A percentile compares a stretch with the other conserved stretches of the same genome.
Conservation (phyloP, 2,888 invertebrate species). For the Microplitis manilae region DNA sequence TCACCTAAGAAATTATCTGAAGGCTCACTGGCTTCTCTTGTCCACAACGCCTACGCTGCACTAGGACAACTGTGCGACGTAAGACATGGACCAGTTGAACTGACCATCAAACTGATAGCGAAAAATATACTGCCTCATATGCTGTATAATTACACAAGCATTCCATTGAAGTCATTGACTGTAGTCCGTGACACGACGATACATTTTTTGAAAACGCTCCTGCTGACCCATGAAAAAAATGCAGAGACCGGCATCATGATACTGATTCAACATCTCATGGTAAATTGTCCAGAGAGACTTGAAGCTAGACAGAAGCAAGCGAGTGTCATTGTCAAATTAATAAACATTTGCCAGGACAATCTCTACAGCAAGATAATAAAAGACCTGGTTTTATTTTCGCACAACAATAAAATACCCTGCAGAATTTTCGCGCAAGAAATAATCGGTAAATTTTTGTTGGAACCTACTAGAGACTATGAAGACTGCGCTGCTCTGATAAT, state of each 20-base stretch:
- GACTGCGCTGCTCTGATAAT: neutral
- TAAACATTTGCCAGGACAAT: slow-evolving; percentile 55
- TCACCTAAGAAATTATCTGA: slow-evolving; percentile 37
- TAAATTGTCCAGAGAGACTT: slow-evolving; percentile 62
- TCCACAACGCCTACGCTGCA: slow-evolving; percentile 67
- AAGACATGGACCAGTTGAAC: slow-evolving; percentile 70
- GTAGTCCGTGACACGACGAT: slow-evolving; percentile 60
- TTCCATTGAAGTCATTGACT: slow-evolving; percentile 36
- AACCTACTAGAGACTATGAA: slow-evolving; percentile 34
- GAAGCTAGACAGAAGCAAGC: slow-evolving; percentile 67
- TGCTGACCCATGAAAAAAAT: slow-evolving; percentile 53
- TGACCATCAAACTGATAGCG: slow-evolving; percentile 67
- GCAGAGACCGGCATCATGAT: slow-evolving; percentile 56
- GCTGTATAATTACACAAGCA: slow-evolving; percentile 51
- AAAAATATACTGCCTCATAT: slow-evolving; percentile 70
- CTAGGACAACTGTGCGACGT: slow-evolving; percentile 67
- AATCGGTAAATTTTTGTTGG: slow-evolving; percentile 69
- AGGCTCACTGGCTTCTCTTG: slow-evolving; percentile 53
- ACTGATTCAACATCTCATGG: slow-evolving; percentile 63
- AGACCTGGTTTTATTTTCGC: slow-evolving; percentile 59
- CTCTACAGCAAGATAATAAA: slow-evolving; percentile 51
- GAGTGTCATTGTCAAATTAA: slow-evolving; percentile 58
- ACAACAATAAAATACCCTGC: slow-evolving; percentile 70
- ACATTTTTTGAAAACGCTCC: slow-evolving; percentile 57
- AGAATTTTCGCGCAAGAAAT: slow-evolving; percentile 74